Percentiles rank a stretch among this genome's conserved stretches.
These are phyloP conservation scores for Zapornia atra DNA, from an alignment of 2,113 vertebrate genomes.

Conservation along the genomic window DNA sequence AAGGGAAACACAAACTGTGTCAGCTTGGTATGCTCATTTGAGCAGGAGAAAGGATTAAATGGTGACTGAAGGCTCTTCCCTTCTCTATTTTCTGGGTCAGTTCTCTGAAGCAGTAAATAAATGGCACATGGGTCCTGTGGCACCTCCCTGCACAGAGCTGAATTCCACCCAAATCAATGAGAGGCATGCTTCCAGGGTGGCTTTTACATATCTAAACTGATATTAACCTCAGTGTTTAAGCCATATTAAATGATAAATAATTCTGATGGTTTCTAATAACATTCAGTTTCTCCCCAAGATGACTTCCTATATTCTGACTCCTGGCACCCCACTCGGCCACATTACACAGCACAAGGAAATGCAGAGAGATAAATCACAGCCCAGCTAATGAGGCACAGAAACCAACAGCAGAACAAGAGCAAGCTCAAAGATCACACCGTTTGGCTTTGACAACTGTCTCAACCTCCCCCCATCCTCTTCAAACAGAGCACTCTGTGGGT, in stretches of 20 bases:
- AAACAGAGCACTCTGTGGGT: background rate
- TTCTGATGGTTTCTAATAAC: background rate
- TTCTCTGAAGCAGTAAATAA: background rate
- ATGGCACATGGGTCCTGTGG: background rate
- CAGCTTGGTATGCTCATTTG: background rate
- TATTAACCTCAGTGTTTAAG: background rate
- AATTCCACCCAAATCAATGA: background rate
- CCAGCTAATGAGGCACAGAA: background rate
- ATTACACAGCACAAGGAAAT: background rate
- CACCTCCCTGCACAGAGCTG: background rate
- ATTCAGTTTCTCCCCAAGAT: background rate
- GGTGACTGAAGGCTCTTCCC: background rate
- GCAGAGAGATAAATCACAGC: background rate
- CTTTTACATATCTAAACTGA: background rate
- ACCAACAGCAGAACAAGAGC: background rate
- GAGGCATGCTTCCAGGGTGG: background rate
- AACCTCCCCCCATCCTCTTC: background rate
- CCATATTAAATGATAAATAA: background rate
- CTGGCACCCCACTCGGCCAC: background rate
- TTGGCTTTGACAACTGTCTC: background rate
- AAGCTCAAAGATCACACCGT: background rate
- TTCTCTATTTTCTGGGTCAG: background rate
- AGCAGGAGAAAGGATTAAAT: background rate
- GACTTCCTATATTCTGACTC: background rate
- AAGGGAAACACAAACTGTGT: background rate